phyloP scores from a whole-genome alignment of 2,113 vertebrate species.

The Puntigrus tetrazona region DNA sequence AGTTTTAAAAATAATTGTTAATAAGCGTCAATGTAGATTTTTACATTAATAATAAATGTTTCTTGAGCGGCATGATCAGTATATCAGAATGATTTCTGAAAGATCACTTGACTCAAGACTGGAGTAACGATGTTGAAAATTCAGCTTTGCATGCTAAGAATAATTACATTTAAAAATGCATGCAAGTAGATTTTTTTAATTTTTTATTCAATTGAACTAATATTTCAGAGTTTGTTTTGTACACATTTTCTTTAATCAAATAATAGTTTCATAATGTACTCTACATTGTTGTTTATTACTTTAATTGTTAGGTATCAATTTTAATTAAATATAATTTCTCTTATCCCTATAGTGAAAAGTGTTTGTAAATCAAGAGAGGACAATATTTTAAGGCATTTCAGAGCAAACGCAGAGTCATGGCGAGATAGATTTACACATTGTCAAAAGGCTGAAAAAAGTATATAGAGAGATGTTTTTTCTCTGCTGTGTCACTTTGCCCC shows the following conservation, averaged over 20 bases:
- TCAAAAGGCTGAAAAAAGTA: not conserved
- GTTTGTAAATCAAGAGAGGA: too few relatives aligned
- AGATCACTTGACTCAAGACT: not conserved
- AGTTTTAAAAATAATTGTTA: too few relatives aligned
- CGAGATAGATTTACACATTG: not conserved
- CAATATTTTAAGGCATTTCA: not conserved
- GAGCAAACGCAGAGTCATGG: not conserved
- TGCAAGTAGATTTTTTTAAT: too few relatives aligned
- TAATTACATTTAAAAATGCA: not conserved
- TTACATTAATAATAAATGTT: not conserved
- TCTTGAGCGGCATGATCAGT: not conserved
- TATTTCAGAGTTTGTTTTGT: not conserved
- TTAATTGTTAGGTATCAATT: not conserved
- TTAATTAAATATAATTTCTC: not conserved
- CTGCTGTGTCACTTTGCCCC: conserved; percentile 33
- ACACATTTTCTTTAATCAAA: not conserved
- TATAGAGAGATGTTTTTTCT: not conserved
- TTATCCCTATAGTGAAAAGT: not conserved
- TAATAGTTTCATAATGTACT: too few relatives aligned
- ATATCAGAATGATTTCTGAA: too few relatives aligned
- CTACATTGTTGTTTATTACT: not conserved
- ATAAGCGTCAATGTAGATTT: not conserved
- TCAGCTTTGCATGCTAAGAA: not conserved
- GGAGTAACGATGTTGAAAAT: not conserved
- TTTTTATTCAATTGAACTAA: not conserved